These are phyloP conservation scores for Spodoptera frugiperda DNA, from an alignment of 1,140 invertebrate species.

Conservation along the genomic window DNA sequence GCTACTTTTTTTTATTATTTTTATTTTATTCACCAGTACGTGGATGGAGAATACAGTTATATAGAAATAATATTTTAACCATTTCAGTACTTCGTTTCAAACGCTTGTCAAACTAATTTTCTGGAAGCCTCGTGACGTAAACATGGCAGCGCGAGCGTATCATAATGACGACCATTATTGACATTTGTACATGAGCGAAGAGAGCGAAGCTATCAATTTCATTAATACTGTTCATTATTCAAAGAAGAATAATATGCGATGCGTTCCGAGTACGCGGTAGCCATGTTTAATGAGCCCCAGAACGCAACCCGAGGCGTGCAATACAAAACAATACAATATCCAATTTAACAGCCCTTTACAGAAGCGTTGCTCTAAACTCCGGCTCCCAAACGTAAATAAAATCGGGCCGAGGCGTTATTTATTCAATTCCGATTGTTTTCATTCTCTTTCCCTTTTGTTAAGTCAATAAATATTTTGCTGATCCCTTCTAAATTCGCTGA, in stretches of 20 bases:
- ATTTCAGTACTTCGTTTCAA: no score
- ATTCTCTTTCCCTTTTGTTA: constrained; percentile 17
- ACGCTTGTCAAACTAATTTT: no score
- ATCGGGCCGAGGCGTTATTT: constrained; percentile 3
- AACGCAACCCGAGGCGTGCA: not conserved
- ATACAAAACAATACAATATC: not conserved
- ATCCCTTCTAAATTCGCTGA: constrained; percentile 16
- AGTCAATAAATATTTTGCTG: constrained; percentile 36
- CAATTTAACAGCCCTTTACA: constrained; percentile 4
- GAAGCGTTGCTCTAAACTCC: constrained; percentile 5
- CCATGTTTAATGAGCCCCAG: not conserved
- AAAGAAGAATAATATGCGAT: no score
- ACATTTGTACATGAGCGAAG: no score
- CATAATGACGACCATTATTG: no score
- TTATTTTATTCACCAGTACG: no score
- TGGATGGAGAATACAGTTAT: no score
- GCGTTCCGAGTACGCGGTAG: no score
- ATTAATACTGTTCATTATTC: no score
- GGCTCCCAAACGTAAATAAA: constrained; percentile 27
- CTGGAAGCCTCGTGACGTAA: no score
- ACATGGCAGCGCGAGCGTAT: not conserved
- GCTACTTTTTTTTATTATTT: not conserved
- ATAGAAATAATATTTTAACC: no score
- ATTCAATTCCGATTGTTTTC: constrained; percentile 28
- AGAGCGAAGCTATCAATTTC: no score